Evolutionary conservation across 2,797 vertebrate genomes (phyloP), one percentile per base, ranked within the genome.

Genomic region (Kryptopterus vitreolus): DNA sequence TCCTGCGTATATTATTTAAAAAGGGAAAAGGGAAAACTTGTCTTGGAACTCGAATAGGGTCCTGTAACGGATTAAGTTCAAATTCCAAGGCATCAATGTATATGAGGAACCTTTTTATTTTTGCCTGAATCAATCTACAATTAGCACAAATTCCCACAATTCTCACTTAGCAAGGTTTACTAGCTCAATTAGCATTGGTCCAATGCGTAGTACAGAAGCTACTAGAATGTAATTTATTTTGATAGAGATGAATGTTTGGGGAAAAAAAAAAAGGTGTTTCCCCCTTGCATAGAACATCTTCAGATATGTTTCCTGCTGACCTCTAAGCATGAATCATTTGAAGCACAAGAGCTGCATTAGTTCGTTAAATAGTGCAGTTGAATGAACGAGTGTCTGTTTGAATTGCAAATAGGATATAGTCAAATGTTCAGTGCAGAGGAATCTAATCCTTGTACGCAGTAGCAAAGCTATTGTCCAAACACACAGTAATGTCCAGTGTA

Each of bases 321-420:
- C n/a, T 59, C 53, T 35, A 46, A 9, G 33, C n/a, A 26, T 43
- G 53, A 58, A 59, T 59, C 58, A 74, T 74, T 74, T 10, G 52
- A 1, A 43, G 8, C 53, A 5, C 35, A 12, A 18, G n/a, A 58
- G n/a, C 71, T 12, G 35, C 71, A 46, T 26, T 58, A 74, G 55
- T 58, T 74, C 35, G 33, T 74, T 74, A 74, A 58, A 74, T 74
- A 43, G 71, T 75, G 70, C 62, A 79, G 62, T 22, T 76, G 55
- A 55, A 74, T 76, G 33, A 82, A 58, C 15, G 22, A 73, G 22
- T 55, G 31, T 24, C 6, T 5, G 58, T 74, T 74, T 74, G 55
- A 74, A 74, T 59, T 74, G 71, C 55, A 74, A 74, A 74, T 58
- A 0, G 53, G 33, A 43, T 59, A 6, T 74, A 74, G 71, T 74